Evolutionary conservation across 37 sponge, comb jelly and placozoan genomes (phyloP).

Genomic region (Cliona cf. orientalis): DNA sequence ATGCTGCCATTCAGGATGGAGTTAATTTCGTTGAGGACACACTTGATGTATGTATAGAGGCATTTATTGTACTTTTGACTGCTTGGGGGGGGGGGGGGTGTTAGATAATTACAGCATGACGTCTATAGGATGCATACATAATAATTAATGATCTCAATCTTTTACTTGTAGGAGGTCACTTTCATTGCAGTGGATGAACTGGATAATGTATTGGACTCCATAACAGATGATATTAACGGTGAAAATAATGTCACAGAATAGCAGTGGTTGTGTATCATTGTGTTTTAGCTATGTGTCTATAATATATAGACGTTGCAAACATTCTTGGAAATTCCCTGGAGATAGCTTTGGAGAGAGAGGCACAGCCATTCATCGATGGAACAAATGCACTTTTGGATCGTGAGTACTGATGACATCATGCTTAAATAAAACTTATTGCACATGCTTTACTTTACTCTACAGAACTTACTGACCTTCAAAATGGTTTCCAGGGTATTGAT

Average conservation of each 20-base stretch:
- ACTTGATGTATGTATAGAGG: neutral
- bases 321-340: neutral
- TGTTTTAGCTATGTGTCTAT: neutral
- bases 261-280: neutral
- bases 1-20: neutral
- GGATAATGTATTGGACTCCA: neutral
- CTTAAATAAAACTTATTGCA: neutral
- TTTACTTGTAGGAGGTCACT: neutral
- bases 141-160: neutral
- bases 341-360: neutral
- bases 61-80: no score
- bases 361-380: neutral
- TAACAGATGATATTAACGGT: neutral
- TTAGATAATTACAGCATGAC: neutral
- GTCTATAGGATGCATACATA: neutral
- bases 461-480: neutral
- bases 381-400: neutral
- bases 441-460: no score
- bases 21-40: slow-evolving; percentile 19
- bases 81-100: neutral
- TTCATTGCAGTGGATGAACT: slow-evolving; percentile 9
- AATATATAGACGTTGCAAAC: neutral
- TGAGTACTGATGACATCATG: neutral
- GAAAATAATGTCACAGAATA: neutral
- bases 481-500: neutral